Base-by-base conservation (phyloP, 2,797 vertebrate genomes). In the Gymnothorax javanicus region DNA sequence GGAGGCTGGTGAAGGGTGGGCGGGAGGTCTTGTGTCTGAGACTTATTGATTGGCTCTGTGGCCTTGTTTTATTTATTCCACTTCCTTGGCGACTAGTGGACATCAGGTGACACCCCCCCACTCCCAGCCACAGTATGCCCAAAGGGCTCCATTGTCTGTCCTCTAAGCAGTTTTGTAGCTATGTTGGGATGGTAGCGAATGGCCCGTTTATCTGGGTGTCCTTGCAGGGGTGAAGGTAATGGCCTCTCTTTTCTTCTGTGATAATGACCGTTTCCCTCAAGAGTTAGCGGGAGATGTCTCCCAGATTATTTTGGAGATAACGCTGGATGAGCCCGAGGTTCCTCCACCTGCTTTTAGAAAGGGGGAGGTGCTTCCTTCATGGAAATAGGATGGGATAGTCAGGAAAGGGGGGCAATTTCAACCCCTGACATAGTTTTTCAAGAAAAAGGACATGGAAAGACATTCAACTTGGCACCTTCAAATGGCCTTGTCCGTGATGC, bases 201-300 rank as follows among this genome's bases (percentile, higher is more conserved):
- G 7, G 83, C 60, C 33, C 60, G 43, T 84, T 84, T 84, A 84
- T 84, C 83, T 56, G 4, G 20, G 33, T 25, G 62, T 25, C 62
- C 83, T 69, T 69, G 43, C 23, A 13, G 33, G 23, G 83, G 83
- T 84, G 83, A 84, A 84, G 83, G 83, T 67, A 54, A 69, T 69
- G 83, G 50, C 60, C 43, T 56, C 50, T 2, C 83, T 84, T 69
- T 69, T 84, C 59, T 84, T 84, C 62, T 69, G 43, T 17, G 33
- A 64, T 69, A 84, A 84, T 84, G 83, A 56, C 7, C 83, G 12
- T 84, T 52, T 69, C 56, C 33, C 83, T 69, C 83, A 60, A 6
- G 43, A 43, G 60, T 23, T n/a, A 20, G 60, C 50, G 20, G 27
- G 57, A 59, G 50, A 33, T 12, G 23, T 82, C 81, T 27, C 54